These are phyloP conservation scores for Acanthosoma haemorrhoidale DNA, from an alignment of 2,888 invertebrate species.

Conservation along the genomic window DNA sequence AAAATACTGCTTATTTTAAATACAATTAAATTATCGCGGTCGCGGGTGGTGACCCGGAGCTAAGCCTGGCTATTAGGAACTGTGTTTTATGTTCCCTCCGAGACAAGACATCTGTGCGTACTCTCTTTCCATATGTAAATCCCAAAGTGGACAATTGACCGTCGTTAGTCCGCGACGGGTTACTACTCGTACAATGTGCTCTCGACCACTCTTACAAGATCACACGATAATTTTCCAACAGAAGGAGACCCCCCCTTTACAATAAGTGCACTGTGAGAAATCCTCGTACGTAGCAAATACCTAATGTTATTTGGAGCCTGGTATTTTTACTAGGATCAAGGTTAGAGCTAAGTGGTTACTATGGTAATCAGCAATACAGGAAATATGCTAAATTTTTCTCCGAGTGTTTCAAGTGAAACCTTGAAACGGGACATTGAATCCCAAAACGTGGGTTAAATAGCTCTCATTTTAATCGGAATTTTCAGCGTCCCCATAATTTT, in stretches of 20 bases:
- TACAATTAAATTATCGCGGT: conserved; percentile 18
- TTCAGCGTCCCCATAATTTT: too few species aligned
- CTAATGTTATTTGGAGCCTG: too few species aligned
- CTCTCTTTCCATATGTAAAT: conserved; percentile 10
- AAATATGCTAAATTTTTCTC: too few species aligned
- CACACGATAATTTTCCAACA: neutral
- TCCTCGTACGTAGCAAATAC: too few species aligned
- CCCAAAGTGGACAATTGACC: neutral
- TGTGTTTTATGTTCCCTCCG: neutral
- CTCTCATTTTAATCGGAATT: too few species aligned
- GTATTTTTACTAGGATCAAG: too few species aligned
- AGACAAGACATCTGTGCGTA: neutral
- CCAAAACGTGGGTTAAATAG: too few species aligned
- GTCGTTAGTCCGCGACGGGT: neutral
- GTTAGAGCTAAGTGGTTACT: too few species aligned
- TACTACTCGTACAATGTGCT: neutral
- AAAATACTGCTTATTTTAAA: conserved; percentile 20
- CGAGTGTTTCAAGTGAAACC: too few species aligned
- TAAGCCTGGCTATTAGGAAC: neutral
- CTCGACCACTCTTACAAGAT: neutral
- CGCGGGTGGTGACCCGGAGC: neutral
- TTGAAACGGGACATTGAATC: too few species aligned
- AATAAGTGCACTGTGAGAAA: too few species aligned
- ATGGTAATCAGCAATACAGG: too few species aligned
- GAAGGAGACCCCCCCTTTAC: neutral